Percentiles rank a stretch among this genome's conserved stretches.
These are phyloP conservation scores for Stratiomys singularior DNA, from an alignment of 2,888 invertebrate species.

Conservation along the genomic window DNA sequence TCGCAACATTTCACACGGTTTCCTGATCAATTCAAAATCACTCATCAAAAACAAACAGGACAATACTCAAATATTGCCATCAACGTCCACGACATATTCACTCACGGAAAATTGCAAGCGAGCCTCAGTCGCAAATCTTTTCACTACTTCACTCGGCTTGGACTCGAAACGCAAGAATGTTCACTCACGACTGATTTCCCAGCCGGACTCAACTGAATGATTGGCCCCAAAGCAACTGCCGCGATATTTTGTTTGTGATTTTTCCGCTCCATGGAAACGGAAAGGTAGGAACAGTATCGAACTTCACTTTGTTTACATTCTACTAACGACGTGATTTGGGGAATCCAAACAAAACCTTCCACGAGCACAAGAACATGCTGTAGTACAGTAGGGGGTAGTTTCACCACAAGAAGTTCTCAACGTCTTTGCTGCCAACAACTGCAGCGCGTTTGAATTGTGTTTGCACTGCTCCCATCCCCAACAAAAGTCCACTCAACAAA, in stretches of 20 bases:
- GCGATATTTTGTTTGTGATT: slow-evolving; percentile 35
- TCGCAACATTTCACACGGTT: background rate
- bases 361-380: background rate
- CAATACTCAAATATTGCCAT: background rate
- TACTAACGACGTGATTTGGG: background rate
- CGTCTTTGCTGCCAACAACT: too few relatives aligned
- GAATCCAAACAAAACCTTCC: background rate
- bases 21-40: background rate
- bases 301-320: slow-evolving; percentile 49
- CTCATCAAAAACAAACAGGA: background rate
- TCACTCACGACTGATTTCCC: slow-evolving; percentile 7
- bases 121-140: too few relatives aligned
- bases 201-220: background rate
- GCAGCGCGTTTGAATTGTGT: too few relatives aligned
- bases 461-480: too few relatives aligned
- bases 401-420: too few relatives aligned
- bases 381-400: background rate
- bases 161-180: background rate
- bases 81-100: background rate
- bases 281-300: slow-evolving; percentile 37
- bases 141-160: too few relatives aligned
- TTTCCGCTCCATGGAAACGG: slow-evolving; percentile 42
- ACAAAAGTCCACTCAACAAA: too few relatives aligned
- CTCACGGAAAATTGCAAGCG: background rate
- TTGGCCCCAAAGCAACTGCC: background rate